Base-by-base conservation (phyloP, 2,797 vertebrate genomes). In the Syngnathus rostellatus region DNA sequence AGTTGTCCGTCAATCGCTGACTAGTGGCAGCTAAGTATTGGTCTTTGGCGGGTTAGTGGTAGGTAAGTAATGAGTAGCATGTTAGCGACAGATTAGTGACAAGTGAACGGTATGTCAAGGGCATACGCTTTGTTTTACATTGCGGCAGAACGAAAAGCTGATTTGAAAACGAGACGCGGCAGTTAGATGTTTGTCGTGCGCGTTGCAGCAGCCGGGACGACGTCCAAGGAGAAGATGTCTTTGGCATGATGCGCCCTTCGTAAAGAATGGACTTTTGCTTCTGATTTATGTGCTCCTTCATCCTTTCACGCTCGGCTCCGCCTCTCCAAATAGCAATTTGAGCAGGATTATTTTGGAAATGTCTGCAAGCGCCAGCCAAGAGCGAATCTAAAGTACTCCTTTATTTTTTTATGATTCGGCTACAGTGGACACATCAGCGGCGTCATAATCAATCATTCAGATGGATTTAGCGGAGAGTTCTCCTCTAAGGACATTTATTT, bases 171-270 rank as follows among this genome's bases (percentile, higher is more conserved):
- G 16, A 37, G 57, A 37, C 14, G 19, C 2, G 1, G 57, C 7
- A 55, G 12, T 31, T 25, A 2, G 12, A 37, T 2, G 12, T 12
- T 17, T 25, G 21, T 62, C 43, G 14, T 17, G 5, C 25, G 40
- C 25, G 41, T 46, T 19, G 38, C 19, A n/a, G 60, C 38, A 2
- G 46, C 62, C 58, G 66, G 76, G 73, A 71, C n/a, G 1, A 1
- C 55, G 38, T 80, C 72, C 75, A 79, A 70, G 31, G 8, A 70
- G 64, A 62, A 67, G 69, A 77, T 64, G 64, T 80, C 77, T 82
- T 43, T 59, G 64, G 69, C 67, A 60, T 67, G 67, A 72, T 48
- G 61, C 63, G 62, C 62, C n/a, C 0, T 68, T 71, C 66, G 39
- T 40, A 76, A 65, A 76, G 61, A 68, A 77, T 70, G 58, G 3